A percentile compares a stretch with the other conserved stretches of the same genome.
phyloP scores from a whole-genome alignment of 2,888 invertebrate species.

The Linnaemya vulpina region DNA sequence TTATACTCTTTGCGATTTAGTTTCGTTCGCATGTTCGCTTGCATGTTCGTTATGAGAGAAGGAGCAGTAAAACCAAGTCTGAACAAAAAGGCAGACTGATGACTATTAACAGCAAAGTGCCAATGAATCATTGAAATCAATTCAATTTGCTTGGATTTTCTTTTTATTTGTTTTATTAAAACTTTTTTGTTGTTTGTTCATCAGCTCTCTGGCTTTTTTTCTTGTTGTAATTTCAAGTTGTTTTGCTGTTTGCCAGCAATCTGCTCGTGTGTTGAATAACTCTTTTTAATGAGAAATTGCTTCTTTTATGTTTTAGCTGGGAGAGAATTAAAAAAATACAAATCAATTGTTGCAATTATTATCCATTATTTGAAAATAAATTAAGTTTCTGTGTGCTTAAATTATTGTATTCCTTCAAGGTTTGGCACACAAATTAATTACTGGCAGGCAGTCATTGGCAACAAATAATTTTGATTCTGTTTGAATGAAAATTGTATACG shows the following conservation, averaged over 20 bases:
- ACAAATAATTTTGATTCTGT: too few species aligned
- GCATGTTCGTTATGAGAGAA: background rate
- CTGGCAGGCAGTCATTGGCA: too few species aligned
- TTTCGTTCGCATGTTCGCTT: conserved; percentile 21
- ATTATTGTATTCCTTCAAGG: background rate
- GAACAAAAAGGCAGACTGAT: conserved; percentile 35
- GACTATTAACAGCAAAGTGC: conserved; percentile 69
- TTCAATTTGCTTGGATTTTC: conserved; percentile 62
- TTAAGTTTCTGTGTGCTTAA: background rate
- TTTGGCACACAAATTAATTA: background rate
- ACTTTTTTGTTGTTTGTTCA: too few species aligned
- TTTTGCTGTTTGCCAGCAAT: conserved; percentile 40
- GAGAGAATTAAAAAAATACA: conserved; percentile 3
- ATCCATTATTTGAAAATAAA: conserved; percentile 2
- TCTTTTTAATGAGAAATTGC: conserved; percentile 24
- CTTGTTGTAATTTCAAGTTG: conserved; percentile 24
- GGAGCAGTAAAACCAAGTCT: background rate
- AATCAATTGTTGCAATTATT: conserved; percentile 23
- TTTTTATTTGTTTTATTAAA: conserved; percentile 41
- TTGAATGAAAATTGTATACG: too few species aligned
- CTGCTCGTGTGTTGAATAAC: conserved; percentile 27
- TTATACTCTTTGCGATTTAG: conserved; percentile 46
- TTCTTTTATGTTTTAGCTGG: conserved; percentile 1
- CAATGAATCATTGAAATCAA: conserved; percentile 72
- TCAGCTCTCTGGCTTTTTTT: too few species aligned